A percentile compares a stretch with the other conserved stretches of the same genome.
These are phyloP conservation scores for Diarsia brunnea DNA, from an alignment of 2,888 invertebrate species.

Conservation along the genomic window DNA sequence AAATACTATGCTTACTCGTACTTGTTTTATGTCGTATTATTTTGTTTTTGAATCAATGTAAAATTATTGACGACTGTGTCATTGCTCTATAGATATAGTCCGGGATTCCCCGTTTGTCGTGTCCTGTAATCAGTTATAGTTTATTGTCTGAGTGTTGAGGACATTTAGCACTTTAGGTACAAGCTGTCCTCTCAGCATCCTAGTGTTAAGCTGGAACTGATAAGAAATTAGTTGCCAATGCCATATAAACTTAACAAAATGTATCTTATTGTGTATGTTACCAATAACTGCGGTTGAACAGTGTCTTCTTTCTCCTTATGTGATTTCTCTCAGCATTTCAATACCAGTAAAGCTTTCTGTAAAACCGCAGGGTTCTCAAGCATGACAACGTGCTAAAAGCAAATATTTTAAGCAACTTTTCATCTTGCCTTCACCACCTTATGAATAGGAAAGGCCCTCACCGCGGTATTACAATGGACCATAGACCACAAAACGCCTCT, in stretches of 20 bases:
- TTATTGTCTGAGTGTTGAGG: background rate
- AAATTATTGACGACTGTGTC: background rate
- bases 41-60: background rate
- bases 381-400: background rate
- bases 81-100: background rate
- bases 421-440: conserved; percentile 11
- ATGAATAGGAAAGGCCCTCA: conserved; percentile 18
- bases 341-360: background rate
- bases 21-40: background rate
- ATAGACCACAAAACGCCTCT: conserved; percentile 44
- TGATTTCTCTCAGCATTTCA: background rate
- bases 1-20: no score
- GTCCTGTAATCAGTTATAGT: no score
- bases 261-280: background rate
- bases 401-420: conserved; percentile 3
- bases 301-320: background rate
- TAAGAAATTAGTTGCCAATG: background rate
- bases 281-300: background rate
- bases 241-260: background rate
- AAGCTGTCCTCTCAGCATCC: background rate
- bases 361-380: background rate
- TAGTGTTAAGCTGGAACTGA: background rate
- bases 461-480: conserved; percentile 37
- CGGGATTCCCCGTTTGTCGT: conserved; percentile 1
- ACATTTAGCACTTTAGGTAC: background rate